Conservation (phyloP, 2,797 vertebrate species). For the Alectoris magna region DNA sequence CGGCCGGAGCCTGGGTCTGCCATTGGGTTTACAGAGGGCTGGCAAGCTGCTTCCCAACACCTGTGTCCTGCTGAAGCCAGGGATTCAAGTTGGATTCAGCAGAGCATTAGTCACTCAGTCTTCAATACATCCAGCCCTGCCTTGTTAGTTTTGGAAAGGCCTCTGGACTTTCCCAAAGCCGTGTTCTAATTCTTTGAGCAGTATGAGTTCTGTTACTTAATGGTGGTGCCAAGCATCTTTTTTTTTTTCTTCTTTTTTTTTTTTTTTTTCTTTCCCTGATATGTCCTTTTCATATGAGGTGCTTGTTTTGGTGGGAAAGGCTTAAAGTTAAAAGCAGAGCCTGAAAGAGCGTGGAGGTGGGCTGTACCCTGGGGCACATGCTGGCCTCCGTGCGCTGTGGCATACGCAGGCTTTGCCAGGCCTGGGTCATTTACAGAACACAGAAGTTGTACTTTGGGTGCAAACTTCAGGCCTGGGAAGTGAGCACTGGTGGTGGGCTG, state of each 20-base stretch:
- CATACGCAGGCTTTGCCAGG: not conserved
- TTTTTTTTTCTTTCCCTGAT: not conserved
- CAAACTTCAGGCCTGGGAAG: not conserved
- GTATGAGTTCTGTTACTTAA: not conserved
- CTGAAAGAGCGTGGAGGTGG: not conserved
- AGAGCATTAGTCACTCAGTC: not conserved
- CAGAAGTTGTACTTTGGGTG: not conserved
- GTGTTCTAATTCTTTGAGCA: not conserved
- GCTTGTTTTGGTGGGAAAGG: not conserved
- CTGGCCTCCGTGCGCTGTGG: not conserved
- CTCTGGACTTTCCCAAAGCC: not conserved
- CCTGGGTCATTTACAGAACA: not conserved
- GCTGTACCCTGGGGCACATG: not conserved
- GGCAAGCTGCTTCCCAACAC: not conserved
- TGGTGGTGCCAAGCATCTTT: not conserved
- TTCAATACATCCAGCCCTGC: not conserved
- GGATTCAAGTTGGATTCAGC: not conserved
- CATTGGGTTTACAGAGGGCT: not conserved
- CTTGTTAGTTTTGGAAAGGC: not conserved
- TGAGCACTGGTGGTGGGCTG: not conserved
- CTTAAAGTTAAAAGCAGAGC: not conserved
- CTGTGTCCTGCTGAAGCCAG: not conserved
- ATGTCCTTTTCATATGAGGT: not conserved
- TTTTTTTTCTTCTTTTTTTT: not conserved
- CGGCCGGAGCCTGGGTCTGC: accelerated